Base-by-base conservation (phyloP, 1,140 invertebrate species). In the Dendroctonus ponderosae region DNA sequence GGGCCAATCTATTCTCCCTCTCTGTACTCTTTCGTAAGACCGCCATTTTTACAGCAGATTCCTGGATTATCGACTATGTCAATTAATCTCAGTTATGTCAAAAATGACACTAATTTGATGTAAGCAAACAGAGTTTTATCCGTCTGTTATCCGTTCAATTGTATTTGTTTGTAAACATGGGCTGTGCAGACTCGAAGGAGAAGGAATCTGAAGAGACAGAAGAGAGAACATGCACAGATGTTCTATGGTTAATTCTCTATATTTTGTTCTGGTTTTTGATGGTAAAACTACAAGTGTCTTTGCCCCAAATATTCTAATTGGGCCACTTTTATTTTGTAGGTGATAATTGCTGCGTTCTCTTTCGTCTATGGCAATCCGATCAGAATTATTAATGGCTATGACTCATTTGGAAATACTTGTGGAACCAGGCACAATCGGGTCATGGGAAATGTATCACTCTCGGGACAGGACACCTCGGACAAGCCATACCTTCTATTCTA, bases 341-440 rank as follows among this genome's bases (percentile, higher is more conserved):
- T 94, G 71, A 84, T 92, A 67, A 90, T 96, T 67, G 91, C 92
- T 9, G 88, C 87, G 6, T 95, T 95, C 81, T 91, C 93, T 3
- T 87, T 95, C 76, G 89, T 92, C 7, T 93, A 93, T 81, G 94
- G 94, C 0, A 93, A 93, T 81, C 93, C 93, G 5, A 79, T 89
- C 70, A 84, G 93, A 67, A 83, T 97, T 6, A 89, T 95, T 64
- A 93, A 95, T 84, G 94, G 95, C 50, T 95, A 93, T 80, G 94
- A 98, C 78, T 95, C 92, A 69, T 97, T 93, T 83, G 94, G 94
- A n/a, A 97, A 97, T 79, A 94, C 92, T 40, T 98, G 95, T 80
- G 94, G 94, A 26, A 87, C 90, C 50, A 86, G 89, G 70, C 87
- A 87, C 67, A 91, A 92, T 77, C 85, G 86, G 68, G 85, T 87